Conservation (phyloP, 2,888 invertebrate species). For the Micoletzkya japonica region DNA sequence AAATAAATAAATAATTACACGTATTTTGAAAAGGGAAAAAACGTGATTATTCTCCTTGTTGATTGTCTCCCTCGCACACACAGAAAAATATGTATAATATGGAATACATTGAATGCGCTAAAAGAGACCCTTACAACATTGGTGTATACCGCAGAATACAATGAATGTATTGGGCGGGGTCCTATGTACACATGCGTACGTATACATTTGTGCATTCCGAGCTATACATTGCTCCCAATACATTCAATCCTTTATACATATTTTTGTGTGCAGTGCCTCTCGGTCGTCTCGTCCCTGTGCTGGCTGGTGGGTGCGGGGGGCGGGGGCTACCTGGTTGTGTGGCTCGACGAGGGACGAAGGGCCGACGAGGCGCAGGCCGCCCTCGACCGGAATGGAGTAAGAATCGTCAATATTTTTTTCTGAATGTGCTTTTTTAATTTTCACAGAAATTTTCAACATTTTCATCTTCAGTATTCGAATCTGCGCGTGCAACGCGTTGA, state of each 20-base stretch:
- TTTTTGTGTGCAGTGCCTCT: conserved; percentile 5
- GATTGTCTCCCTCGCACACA: neutral
- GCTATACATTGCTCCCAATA: no score
- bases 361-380: neutral
- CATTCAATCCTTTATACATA: no score
- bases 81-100: no score
- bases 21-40: no score
- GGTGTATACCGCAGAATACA: no score
- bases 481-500: conserved; percentile 10
- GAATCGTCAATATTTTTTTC: no score
- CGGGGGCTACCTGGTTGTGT: conserved; percentile 53
- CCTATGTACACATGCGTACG: neutral
- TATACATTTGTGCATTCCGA: no score
- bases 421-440: no score
- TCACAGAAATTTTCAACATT: neutral
- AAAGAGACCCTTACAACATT: no score
- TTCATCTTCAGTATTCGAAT: neutral
- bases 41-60: no score
- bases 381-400: neutral
- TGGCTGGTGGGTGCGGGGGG: conserved; percentile 59
- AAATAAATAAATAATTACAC: no score
- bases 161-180: neutral
- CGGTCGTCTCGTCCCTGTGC: conserved; percentile 1
- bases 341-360: conserved; percentile 31
- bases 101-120: no score